Evolutionary conservation across 64 coral and sea anemone species (phyloP), one percentile per base, ranked within the genome.

Genomic region (Astreopora myriophthalma): DNA sequence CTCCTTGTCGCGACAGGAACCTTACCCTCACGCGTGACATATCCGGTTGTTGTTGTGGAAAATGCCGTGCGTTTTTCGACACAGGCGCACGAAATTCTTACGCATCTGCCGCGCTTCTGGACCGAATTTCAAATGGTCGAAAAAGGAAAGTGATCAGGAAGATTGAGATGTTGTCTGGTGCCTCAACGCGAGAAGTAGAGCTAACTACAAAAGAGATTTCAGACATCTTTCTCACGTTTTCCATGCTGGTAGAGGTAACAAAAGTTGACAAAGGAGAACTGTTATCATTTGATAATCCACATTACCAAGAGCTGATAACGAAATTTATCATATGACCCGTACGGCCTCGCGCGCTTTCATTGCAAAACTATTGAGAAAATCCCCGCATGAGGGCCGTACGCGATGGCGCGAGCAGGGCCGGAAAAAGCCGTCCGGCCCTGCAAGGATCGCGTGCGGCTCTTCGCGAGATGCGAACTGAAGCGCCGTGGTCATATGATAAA

Each of bases 1-100:
- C 32, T 75, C 14, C 73, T 75, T 75, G 32, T 75, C 73, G 42
- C 73, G 25, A 48, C 73, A 75, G 73, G 73, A 75, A 48, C 32
- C 23, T 30, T 30, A 20, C 39, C 39, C 39, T 42, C 39, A n/a
- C 42, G 17, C 19, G 1, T 75, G 25, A 75, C 19, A 30, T 75
- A 75, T 75, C 73, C 31, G 34, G 73, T 38, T 37, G 73, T 75
- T 22, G 32, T 75, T 34, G 73, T 75, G 0, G 73, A 75, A 75
- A 75, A 75, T 75, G 73, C 28, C 6, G 73, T 32, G 73, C 73
- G 6, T 36, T 75, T 19, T 48, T 75, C 28, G 73, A 75, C 73
- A 75, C 73, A 48, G 73, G 73, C 23, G 16, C 28, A 2, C 28
- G 73, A 48, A 38, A 30, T 75, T 75, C 73, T 19, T 75, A 75